Evolutionary conservation across 2,888 invertebrate genomes (phyloP), one percentile per base, ranked within the genome.

Genomic region (Polymixis lichenea): DNA sequence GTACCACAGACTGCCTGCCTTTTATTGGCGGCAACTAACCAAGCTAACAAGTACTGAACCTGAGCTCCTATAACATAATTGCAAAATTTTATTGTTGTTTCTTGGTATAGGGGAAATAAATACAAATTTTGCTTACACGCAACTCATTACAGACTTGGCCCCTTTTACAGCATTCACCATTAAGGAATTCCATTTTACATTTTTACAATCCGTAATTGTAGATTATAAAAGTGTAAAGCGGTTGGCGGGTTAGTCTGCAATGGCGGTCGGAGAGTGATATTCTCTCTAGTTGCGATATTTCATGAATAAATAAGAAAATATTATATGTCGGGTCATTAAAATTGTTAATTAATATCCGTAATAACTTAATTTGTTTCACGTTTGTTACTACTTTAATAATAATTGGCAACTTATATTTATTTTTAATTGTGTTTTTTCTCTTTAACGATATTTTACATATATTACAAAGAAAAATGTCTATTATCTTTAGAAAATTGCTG

Each of bases 151-250:
- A 83, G 70, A 55, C 77, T 75, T 56, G 38, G 85, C 87, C 80
- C 84, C 88, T 89, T 95, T 95, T 95, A 95, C 94, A 93, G 87
- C 95, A 78, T 78, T 77, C 70, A 91, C 93, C 91, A 95, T 95
- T 93, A 95, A 92, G 89, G 90, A 90, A 93, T 93, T 93, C 93
- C 94, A 93, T 94, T 94, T 94, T 94, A 92, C 94, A 94, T 94
- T 96, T 96, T 96, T 96, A 97, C 96, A 96, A 92, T 95, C 95
- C 91, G 89, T 96, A 96, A 97, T 97, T 96, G 95, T 91, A 93
- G 92, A 94, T 95, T 96, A 95, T 96, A 96, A 95, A 95, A 92
- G 87, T 90, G 91, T 92, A 93, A 94, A 94, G 83, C 76, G 77
- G 84, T 90, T 90, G 89, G 91, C 87, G 73, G 88, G 77, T 78